Conservation (phyloP, 23 tunicate species). For the Botrylloides violaceus region DNA sequence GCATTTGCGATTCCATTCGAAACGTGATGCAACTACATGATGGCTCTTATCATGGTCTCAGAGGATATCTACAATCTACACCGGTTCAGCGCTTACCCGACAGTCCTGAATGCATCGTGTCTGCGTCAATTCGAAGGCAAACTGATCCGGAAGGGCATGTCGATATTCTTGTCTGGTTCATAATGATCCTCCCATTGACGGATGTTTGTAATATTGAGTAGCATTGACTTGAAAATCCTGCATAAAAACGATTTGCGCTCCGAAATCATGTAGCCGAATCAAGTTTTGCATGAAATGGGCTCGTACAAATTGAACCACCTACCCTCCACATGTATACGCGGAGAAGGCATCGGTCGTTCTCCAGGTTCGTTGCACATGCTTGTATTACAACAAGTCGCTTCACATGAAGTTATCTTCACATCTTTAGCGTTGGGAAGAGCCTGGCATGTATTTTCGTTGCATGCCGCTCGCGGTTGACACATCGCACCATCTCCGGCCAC, state of each 20-base stretch:
- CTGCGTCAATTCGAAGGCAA: neutral
- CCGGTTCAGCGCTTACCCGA: no score
- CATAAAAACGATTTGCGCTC: no score
- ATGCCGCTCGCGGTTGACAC: neutral
- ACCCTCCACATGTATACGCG: neutral
- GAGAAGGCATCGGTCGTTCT: neutral
- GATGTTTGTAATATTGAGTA: neutral
- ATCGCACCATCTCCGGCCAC: neutral
- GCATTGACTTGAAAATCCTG: neutral
- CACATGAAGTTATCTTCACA: neutral
- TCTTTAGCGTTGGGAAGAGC: neutral
- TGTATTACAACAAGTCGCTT: neutral
- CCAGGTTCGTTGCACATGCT: slow-evolving; percentile 15
- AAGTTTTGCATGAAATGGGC: no score
- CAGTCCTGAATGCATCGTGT: no score
- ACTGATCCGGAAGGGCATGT: neutral
- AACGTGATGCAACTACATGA: no score
- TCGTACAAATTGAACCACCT: no score
- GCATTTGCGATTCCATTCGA: no score
- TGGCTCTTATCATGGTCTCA: no score
- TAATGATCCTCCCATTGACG: neutral
- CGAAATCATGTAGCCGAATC: no score
- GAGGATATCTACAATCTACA: no score
- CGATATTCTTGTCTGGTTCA: neutral
- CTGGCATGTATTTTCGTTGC: neutral